A percentile compares a stretch with the other conserved stretches of the same genome.
These are phyloP conservation scores for Danaus plexippus DNA, from an alignment of 1,140 invertebrate genomes.

Conservation along the genomic window DNA sequence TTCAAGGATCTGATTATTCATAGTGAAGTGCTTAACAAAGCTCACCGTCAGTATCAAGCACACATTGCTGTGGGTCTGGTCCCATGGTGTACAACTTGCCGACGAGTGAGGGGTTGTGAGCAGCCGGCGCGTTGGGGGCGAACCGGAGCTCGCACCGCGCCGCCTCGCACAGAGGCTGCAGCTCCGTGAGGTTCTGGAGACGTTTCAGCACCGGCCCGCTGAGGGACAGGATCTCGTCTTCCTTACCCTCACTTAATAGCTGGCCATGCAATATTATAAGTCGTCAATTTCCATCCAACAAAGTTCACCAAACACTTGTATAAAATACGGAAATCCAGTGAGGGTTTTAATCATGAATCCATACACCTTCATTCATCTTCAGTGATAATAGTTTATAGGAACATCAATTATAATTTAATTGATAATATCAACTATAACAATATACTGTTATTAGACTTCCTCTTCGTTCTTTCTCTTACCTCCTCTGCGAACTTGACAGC, in stretches of 20 bases:
- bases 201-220: slow-evolving; percentile 75
- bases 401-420: too few species aligned
- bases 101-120: slow-evolving; percentile 31
- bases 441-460: too few species aligned
- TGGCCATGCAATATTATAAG: slow-evolving; percentile 13
- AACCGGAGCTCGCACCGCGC: slow-evolving; percentile 48
- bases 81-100: slow-evolving; percentile 67
- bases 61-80: slow-evolving; percentile 72
- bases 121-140: slow-evolving; percentile 36
- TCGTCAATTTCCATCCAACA: background rate
- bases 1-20: background rate
- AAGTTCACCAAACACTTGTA: too few species aligned
- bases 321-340: too few species aligned
- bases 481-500: slow-evolving; percentile 76
- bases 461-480: slow-evolving; percentile 32
- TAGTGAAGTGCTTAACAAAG: background rate
- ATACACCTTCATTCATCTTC: too few species aligned
- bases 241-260: slow-evolving; percentile 74
- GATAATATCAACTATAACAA: too few species aligned
- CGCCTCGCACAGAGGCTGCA: slow-evolving; percentile 62
- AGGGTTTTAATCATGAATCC: too few species aligned
- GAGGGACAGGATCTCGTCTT: slow-evolving; percentile 79
- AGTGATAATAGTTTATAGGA: too few species aligned
- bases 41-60: slow-evolving; percentile 67
- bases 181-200: slow-evolving; percentile 74